Percentiles rank a stretch among this genome's conserved stretches.
phyloP scores from a whole-genome alignment of 2,888 invertebrate species.

The Lacanobia oleracea region DNA sequence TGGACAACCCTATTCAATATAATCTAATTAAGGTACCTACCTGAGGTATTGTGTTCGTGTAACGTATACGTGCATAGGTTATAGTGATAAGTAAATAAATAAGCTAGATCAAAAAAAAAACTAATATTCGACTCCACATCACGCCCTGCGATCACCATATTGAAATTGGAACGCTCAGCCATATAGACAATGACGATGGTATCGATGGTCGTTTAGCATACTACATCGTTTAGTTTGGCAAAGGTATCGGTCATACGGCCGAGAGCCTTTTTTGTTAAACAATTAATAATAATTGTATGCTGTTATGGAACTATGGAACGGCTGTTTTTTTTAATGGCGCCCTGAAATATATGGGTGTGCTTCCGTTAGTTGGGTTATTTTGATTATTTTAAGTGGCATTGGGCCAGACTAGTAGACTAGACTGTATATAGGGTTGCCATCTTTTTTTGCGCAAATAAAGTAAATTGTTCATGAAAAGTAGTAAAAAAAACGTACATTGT shows the following conservation, averaged over 20 bases:
- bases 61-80: not conserved
- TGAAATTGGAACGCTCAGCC: slow-evolving; percentile 86
- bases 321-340: slow-evolving; percentile 40
- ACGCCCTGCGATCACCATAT: slow-evolving; percentile 78
- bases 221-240: slow-evolving; percentile 85
- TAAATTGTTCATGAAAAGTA: no score
- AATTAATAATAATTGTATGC: slow-evolving; percentile 53
- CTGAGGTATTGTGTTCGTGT: no score
- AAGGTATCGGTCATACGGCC: slow-evolving; percentile 67
- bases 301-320: slow-evolving; percentile 3
- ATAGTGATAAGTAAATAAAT: not conserved
- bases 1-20: no score
- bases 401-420: no score
- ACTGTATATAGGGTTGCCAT: no score
- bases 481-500: no score
- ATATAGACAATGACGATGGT: slow-evolving; percentile 90
- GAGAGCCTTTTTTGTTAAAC: slow-evolving; percentile 52
- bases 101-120: not conserved
- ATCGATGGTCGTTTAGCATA: slow-evolving; percentile 89
- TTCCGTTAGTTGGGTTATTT: slow-evolving; percentile 37
- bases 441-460: no score
- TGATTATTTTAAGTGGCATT: not conserved
- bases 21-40: not conserved
- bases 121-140: slow-evolving; percentile 66
- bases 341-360: slow-evolving; percentile 20